Evolutionary conservation across 2,888 invertebrate genomes (phyloP), one percentile per base, ranked within the genome.

Genomic region (Orgyia antiqua): DNA sequence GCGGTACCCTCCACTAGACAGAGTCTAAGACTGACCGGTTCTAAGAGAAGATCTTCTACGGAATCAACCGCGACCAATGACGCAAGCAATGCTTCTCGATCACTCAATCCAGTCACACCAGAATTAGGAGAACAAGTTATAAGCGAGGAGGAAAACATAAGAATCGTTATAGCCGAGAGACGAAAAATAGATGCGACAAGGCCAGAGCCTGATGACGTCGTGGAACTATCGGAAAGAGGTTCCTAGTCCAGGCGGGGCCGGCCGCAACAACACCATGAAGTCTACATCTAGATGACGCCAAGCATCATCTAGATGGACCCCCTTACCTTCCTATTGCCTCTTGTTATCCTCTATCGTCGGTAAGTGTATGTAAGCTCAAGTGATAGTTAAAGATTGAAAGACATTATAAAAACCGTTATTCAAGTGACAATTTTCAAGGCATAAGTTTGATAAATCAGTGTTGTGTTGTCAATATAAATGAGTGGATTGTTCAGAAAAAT

Each of bases 131-230:
- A 72, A 19, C 61, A 66, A 23, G 63, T 68, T 5, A 73, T 83
- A 32, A 84, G 67, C 23, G 84, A 83, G 41, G 76, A 78, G 45
- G 82, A 90, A 45, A 89, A 88, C 45, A 89, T 90, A 44, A 87
- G 89, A 58, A 87, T 89, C 62, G 89, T 89, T 32, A 89, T 89
- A 50, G 88, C 88, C 6, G 90, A 90, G 63, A 76, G 90, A 44
- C 71, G 90, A 42, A 88, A 89, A 60, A 76, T 89, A 27, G 90
- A 89, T 38, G 74, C 87, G 15, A 34, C 60, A n/a, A 64, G 68
- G 38, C 68, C 75, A 3, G 80, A 77, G 37, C 50, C 67, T 23
- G 76, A 72, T 19, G 80, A 80, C 12, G 62, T 59, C 19, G 79
- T 83, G 41, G 86, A 86, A 56, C 62, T 86, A 37, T 59, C 75